phyloP scores from a whole-genome alignment of 2,113 vertebrate species.

The Cyanocitta stelleri region DNA sequence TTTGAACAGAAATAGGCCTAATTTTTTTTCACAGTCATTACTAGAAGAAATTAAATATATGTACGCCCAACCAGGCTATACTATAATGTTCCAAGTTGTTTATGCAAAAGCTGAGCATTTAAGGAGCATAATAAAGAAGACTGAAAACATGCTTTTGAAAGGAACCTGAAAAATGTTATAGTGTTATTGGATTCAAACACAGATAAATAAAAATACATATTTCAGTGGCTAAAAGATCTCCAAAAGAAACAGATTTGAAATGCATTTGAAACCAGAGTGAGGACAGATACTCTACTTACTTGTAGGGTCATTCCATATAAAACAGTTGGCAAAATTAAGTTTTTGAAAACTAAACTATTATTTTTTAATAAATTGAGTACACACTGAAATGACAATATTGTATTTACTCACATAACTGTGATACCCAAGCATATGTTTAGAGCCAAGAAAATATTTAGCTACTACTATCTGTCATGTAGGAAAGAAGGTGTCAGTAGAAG shows the following conservation, averaged over 20 bases:
- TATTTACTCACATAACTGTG: not conserved
- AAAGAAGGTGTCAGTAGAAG: slow-evolving; percentile 58
- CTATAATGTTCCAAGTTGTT: not conserved
- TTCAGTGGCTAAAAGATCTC: not conserved
- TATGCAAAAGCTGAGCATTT: not conserved
- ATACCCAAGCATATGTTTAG: not conserved
- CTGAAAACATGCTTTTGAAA: not conserved
- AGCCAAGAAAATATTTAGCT: not conserved
- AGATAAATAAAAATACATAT: not conserved
- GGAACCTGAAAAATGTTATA: not conserved
- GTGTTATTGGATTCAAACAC: not conserved
- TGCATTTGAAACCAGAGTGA: not conserved
- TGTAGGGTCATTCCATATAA: not conserved
- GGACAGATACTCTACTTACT: not conserved
- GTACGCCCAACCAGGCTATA: not conserved
- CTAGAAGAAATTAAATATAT: not conserved
- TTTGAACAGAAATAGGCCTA: not conserved
- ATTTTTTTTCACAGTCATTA: not conserved
- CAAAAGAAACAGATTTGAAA: not conserved
- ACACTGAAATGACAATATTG: not conserved
- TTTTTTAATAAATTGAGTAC: not conserved
- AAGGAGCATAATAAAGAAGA: not conserved
- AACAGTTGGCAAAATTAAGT: not conserved
- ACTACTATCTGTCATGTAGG: slow-evolving; percentile 52
- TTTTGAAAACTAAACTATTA: not conserved